A percentile compares a stretch with the other conserved stretches of the same genome.
Conservation (phyloP, 2,113 vertebrate species). For the Columba livia region DNA sequence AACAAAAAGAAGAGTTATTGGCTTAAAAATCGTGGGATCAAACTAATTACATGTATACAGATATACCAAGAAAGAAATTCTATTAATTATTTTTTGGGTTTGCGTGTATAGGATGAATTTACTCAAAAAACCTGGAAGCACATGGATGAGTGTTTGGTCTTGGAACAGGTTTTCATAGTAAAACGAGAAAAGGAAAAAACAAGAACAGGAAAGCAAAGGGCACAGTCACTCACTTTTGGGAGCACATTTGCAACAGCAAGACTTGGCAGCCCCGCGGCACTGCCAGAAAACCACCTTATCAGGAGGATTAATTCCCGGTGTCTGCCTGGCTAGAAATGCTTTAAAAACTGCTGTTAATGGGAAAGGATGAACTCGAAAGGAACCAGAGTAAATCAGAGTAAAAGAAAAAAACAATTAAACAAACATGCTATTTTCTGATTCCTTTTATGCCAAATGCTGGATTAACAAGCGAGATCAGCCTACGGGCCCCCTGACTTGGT, state of each 20-base stretch:
- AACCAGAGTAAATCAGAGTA: neutral
- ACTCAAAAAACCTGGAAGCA: neutral
- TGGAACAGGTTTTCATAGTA: neutral
- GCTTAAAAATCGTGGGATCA: neutral
- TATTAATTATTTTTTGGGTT: neutral
- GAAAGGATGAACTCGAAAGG: neutral
- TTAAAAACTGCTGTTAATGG: neutral
- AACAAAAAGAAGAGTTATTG: neutral
- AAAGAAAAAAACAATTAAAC: neutral
- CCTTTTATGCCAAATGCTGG: neutral
- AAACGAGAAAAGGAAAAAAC: neutral
- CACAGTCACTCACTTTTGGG: neutral
- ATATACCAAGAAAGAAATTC: neutral
- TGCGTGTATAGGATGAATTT: neutral
- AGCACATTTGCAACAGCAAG: neutral
- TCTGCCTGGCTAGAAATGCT: neutral
- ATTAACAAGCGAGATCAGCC: constrained; percentile 5
- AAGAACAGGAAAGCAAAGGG: neutral
- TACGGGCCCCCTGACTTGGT: neutral
- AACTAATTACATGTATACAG: neutral
- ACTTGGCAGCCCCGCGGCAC: neutral
- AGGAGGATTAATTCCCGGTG: neutral
- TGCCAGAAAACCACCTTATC: neutral
- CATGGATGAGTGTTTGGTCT: accelerated
- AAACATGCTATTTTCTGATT: neutral